Percentiles rank a stretch among this genome's conserved stretches.
Evolutionary conservation across 64 coral and sea anemone species (phyloP).

Genomic region (Montipora efflorescens): DNA sequence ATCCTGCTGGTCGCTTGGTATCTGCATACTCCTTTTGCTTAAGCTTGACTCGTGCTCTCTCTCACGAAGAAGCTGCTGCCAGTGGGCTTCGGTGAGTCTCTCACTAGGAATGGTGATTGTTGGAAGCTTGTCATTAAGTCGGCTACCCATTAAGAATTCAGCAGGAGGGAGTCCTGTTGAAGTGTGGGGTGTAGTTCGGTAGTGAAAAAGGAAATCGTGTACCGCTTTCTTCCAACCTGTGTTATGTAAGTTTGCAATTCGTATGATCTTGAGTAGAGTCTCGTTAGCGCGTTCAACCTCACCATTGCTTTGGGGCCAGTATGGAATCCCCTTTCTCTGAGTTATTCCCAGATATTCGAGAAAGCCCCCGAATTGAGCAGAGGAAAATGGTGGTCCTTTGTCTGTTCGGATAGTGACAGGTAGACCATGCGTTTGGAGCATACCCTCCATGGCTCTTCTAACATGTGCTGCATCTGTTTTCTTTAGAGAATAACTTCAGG

Average conservation of each 20-base stretch:
- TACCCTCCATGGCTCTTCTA: slow-evolving; percentile 38
- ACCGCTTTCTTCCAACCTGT: slow-evolving; percentile 42
- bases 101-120: slow-evolving; percentile 1
- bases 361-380: background rate
- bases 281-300: background rate
- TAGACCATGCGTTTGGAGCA: slow-evolving; percentile 45
- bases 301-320: slow-evolving; percentile 8
- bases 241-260: slow-evolving; percentile 38
- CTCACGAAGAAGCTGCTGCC: background rate
- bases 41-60: background rate
- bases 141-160: slow-evolving; percentile 31
- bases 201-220: slow-evolving; percentile 24
- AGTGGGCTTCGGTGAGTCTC: background rate
- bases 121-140: slow-evolving; percentile 16
- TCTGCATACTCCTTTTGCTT: background rate
- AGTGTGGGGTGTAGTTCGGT: slow-evolving; percentile 47
- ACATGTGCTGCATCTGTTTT: slow-evolving; percentile 59
- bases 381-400: slow-evolving; percentile 31
- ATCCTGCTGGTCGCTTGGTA: slow-evolving; percentile 9
- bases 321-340: background rate
- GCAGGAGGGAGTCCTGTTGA: slow-evolving; percentile 23
- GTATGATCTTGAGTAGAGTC: slow-evolving; percentile 24
- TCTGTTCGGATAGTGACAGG: slow-evolving; percentile 6
- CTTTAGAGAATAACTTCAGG: slow-evolving; percentile 45
- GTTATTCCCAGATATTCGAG: background rate